Base-by-base conservation (phyloP, 2,797 vertebrate species). In the Arrhamphus sclerolepis region DNA sequence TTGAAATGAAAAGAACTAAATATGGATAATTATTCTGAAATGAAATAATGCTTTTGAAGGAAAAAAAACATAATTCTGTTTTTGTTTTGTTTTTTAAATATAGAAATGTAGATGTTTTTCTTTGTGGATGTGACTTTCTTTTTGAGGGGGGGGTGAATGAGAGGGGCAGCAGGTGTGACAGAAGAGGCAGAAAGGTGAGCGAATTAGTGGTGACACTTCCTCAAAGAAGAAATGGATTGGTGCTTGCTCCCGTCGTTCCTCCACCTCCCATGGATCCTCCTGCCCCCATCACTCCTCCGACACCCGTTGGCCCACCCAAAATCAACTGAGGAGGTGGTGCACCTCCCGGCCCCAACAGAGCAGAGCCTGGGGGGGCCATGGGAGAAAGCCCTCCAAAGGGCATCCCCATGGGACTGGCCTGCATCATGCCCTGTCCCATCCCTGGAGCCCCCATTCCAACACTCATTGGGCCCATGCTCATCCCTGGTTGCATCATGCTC, bases 211-310 rank as follows among this genome's bases (percentile, higher is more conserved):
- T 71, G 83, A 86, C 83, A 76, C 77, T 72, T 89, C 83, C 89
- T 94, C 93, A 94, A 85, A 94, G 92, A 70, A 94, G 93, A 87
- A 94, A 94, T n/a, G 93, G 93, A 84, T 94, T 94, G 86, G 93
- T 94, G 88, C 93, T 93, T 11, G 89, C 81, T 56, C 92, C 92
- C 7, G 91, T 85, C 49, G 90, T 76, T 66, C 89, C 90, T 22
- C 87, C 90, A 0, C 89, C 90, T 68, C 91, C 92, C 70, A 92
- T 81, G 16, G 91, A 70, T 44, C 90, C 92, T 49, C 92, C 92
- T 3, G 89, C 81, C 20, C 91, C 91, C 89, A 92, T 90, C 56
- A 91, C 78, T 40, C 90, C 93, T 2, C 91, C 91, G 40, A 87
- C 65, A 78, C 88, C 91, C 2, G 81, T n/a, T 7, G 91, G 82